Evolutionary conservation across 2,113 vertebrate genomes (phyloP).

Genomic region (Lates calcarifer): DNA sequence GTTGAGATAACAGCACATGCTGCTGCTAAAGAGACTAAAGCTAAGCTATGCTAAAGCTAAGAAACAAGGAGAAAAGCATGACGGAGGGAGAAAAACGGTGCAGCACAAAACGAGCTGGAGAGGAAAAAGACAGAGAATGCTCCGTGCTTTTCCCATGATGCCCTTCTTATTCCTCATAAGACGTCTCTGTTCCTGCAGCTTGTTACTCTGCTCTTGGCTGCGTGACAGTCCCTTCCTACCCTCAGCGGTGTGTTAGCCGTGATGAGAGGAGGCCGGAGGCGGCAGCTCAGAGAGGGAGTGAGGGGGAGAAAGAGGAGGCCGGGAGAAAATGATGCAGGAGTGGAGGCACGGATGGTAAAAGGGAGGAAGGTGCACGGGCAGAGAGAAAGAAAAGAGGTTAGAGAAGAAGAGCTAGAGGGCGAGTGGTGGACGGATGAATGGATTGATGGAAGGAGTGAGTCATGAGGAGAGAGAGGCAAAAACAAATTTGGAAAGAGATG

Average conservation of each 20-base stretch:
- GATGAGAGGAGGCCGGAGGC: conserved; percentile 54
- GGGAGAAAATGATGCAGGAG: neutral
- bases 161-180: neutral
- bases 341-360: neutral
- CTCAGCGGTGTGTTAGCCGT: conserved; percentile 36
- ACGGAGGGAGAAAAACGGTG: neutral
- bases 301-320: conserved; percentile 27
- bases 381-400: neutral
- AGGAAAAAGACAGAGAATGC: neutral
- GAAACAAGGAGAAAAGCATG: neutral
- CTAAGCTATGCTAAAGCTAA: neutral
- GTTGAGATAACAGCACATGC: conserved; percentile 24
- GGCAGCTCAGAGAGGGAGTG: conserved; percentile 28
- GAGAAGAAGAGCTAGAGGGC: neutral
- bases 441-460: neutral
- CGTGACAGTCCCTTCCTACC: conserved; percentile 47
- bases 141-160: conserved; percentile 19
- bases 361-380: neutral
- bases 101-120: neutral
- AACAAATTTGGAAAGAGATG: neutral
- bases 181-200: conserved; percentile 6
- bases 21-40: conserved; percentile 10
- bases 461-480: neutral
- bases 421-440: neutral
- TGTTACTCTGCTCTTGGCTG: conserved; percentile 43